A percentile compares a stretch with the other conserved stretches of the same genome.
Conservation (phyloP, 2,888 invertebrate genomes). For the Hemaris fuciformis region DNA sequence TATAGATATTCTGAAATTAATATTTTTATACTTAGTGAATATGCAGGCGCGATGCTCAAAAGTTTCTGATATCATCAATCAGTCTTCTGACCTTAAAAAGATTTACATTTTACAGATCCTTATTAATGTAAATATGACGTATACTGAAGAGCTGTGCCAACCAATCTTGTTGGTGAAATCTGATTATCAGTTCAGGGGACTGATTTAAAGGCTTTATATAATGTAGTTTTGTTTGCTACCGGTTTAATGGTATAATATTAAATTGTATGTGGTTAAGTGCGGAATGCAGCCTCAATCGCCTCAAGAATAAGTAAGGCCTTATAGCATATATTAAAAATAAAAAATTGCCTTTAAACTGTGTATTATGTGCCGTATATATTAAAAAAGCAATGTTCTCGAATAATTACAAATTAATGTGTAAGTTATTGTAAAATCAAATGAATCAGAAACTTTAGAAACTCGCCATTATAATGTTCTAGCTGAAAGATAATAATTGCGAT, state of each 20-base stretch:
- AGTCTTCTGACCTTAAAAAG: background rate
- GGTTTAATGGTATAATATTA: background rate
- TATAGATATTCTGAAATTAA: slow-evolving; percentile 72
- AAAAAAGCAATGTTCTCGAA: background rate
- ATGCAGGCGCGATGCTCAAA: slow-evolving; percentile 44
- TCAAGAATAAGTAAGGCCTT: background rate
- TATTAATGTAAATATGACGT: background rate
- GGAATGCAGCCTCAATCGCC: background rate
- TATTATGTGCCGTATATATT: background rate
- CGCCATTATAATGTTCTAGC: slow-evolving; percentile 45
- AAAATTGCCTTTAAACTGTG: background rate
- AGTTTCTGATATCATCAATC: slow-evolving; percentile 27
- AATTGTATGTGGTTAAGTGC: background rate
- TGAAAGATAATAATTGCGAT: slow-evolving; percentile 48
- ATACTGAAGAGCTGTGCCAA: background rate
- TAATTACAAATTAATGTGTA: background rate
- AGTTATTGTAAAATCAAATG: background rate
- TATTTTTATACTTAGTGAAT: slow-evolving; percentile 79
- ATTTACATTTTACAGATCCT: too few species aligned
- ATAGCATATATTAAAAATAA: background rate
- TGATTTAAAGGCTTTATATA: background rate
- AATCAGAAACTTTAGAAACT: slow-evolving; percentile 38
- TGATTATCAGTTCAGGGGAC: background rate
- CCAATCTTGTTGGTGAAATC: background rate
- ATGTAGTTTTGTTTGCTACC: background rate